Evolutionary conservation across 2,797 vertebrate genomes (phyloP).

Genomic region (Urosaurus nigricauda): DNA sequence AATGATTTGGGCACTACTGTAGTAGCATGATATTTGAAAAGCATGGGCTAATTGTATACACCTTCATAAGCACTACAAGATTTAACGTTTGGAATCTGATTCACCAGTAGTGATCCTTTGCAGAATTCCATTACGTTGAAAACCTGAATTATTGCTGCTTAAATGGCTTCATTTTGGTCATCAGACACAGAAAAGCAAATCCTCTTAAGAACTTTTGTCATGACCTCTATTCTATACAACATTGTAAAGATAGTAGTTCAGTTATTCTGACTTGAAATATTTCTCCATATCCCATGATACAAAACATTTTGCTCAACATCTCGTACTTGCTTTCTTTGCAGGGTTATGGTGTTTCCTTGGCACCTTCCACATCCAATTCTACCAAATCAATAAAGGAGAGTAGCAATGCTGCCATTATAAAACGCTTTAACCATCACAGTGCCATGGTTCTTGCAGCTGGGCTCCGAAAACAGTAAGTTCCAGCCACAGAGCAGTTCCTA

Average conservation of each 20-base stretch:
- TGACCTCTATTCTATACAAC: neutral
- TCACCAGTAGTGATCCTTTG: neutral
- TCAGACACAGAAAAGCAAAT: neutral
- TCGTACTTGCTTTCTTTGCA: constrained; percentile 71
- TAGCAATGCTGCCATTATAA: constrained; percentile 97
- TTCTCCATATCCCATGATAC: neutral
- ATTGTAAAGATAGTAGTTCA: neutral
- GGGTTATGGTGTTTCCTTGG: constrained; percentile 89
- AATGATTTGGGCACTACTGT: no score
- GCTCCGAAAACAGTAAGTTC: constrained; percentile 90
- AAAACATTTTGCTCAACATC: neutral
- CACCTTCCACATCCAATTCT: constrained; percentile 87
- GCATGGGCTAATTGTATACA: neutral
- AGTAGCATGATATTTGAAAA: neutral
- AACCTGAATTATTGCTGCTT: neutral
- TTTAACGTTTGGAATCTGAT: neutral
- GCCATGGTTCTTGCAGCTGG: constrained; percentile 99
- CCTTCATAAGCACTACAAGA: neutral
- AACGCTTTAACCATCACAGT: constrained; percentile 98
- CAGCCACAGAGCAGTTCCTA: neutral
- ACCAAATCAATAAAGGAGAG: constrained; percentile 91
- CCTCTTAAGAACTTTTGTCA: neutral
- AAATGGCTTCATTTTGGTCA: neutral
- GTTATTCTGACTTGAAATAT: neutral
- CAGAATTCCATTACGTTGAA: neutral